Conservation (phyloP, 2,888 invertebrate species). For the Limnephilus marmoratus region DNA sequence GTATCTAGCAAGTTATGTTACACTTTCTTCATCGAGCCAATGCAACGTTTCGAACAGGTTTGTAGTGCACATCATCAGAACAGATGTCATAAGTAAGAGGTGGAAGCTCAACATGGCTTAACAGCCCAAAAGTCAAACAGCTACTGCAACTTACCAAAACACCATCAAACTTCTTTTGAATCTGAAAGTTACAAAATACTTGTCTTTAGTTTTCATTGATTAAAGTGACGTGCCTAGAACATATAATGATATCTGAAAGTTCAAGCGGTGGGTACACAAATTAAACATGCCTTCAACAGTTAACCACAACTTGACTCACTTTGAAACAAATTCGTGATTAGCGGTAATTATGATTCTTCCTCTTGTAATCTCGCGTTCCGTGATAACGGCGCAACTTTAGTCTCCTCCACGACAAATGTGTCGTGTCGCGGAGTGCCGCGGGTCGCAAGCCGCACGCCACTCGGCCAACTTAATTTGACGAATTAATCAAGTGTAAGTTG, state of each 20-base stretch:
- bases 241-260: not conserved
- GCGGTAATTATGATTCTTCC: conserved; percentile 3
- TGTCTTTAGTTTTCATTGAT: not conserved
- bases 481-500: conserved; percentile 53
- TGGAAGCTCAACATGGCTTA: too few species aligned
- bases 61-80: too few species aligned
- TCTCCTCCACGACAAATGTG: conserved; percentile 25
- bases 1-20: too few species aligned
- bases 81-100: too few species aligned
- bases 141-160: not conserved
- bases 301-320: conserved; percentile 18
- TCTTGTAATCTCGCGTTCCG: not conserved
- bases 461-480: conserved; percentile 52
- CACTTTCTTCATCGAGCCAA: too few species aligned
- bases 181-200: not conserved
- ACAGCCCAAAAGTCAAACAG: too few species aligned
- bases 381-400: not conserved
- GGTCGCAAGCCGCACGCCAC: conserved; percentile 49
- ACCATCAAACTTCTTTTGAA: not conserved
- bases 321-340: conserved; percentile 28
- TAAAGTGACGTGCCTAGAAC: not conserved
- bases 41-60: too few species aligned
- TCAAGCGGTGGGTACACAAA: not conserved
- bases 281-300: not conserved
- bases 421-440: conserved; percentile 18